Evolutionary conservation across 2,113 vertebrate species (phyloP).

Genomic region (Cyprinodon brontotheroides): DNA sequence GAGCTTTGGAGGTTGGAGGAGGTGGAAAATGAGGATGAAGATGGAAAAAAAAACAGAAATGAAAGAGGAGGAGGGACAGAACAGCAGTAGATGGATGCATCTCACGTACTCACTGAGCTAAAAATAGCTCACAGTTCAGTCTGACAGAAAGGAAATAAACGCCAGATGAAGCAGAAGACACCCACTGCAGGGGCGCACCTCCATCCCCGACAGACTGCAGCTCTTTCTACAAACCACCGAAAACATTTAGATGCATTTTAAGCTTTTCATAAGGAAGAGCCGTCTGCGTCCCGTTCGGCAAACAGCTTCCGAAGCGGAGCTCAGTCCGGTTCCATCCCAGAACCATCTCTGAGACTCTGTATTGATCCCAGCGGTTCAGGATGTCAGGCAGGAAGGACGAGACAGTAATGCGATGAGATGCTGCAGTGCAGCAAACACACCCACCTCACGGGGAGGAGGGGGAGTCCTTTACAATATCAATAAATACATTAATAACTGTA

Average conservation of each 20-base stretch:
- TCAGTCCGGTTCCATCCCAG: neutral
- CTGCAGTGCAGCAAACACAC: conserved; percentile 66
- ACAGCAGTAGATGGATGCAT: conserved; percentile 15
- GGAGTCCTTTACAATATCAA: neutral
- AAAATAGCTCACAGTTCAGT: conserved; percentile 43
- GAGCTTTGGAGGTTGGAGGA: too few relatives aligned
- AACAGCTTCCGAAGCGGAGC: neutral
- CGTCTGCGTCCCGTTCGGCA: too few relatives aligned
- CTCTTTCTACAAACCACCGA: neutral
- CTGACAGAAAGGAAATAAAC: conserved; percentile 5
- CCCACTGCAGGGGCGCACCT: neutral
- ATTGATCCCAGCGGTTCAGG: conserved; percentile 1
- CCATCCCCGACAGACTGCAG: conserved; percentile 9
- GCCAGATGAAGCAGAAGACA: neutral
- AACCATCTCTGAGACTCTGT: neutral
- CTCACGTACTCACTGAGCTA: conserved; percentile 34
- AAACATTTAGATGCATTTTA: neutral
- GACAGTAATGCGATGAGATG: conserved; percentile 4
- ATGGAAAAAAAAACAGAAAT: neutral
- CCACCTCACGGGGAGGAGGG: conserved; percentile 6
- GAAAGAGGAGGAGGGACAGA: neutral
- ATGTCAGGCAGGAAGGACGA: neutral
- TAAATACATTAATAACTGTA: neutral
- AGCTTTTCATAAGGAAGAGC: neutral
- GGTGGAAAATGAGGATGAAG: neutral